Evolutionary conservation across 1,140 invertebrate genomes (phyloP).

Genomic region (Neomicropteryx cornuta): DNA sequence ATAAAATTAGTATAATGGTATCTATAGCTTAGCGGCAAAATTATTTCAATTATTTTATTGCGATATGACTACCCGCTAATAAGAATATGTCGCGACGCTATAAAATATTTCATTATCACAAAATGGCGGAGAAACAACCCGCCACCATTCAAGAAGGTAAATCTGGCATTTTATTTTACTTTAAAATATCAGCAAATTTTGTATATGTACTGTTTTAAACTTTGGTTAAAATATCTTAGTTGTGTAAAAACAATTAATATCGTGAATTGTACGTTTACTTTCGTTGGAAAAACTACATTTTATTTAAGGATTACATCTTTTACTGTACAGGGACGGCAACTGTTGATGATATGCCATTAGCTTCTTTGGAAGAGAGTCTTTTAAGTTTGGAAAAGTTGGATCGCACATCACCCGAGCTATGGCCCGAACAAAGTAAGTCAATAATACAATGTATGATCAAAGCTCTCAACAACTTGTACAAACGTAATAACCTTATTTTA

Average conservation of each 20-base stretch:
- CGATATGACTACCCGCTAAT: too few relatives aligned
- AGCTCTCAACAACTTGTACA: too few relatives aligned
- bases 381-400: slow-evolving; percentile 82
- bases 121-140: slow-evolving; percentile 40
- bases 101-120: too few relatives aligned
- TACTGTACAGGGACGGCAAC: slow-evolving; percentile 27
- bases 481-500: slow-evolving; percentile 5
- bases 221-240: not conserved
- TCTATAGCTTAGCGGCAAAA: not conserved
- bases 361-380: slow-evolving; percentile 54
- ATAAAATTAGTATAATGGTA: too few relatives aligned
- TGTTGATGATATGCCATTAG: slow-evolving; percentile 38
- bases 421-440: slow-evolving; percentile 84
- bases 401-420: slow-evolving; percentile 81
- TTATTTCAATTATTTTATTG: slow-evolving; percentile 4
- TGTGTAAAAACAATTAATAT: not conserved
- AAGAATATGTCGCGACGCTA: too few relatives aligned
- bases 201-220: not conserved
- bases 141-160: slow-evolving; percentile 29
- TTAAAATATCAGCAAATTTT: not conserved
- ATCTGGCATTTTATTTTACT: slow-evolving; percentile 6
- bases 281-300: not conserved
- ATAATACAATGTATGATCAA: slow-evolving; percentile 14
- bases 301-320: slow-evolving; percentile 5
- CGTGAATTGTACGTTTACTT: not conserved